Evolutionary conservation across 2,113 vertebrate genomes (phyloP).

Genomic region (Ceyx cyanopectus): DNA sequence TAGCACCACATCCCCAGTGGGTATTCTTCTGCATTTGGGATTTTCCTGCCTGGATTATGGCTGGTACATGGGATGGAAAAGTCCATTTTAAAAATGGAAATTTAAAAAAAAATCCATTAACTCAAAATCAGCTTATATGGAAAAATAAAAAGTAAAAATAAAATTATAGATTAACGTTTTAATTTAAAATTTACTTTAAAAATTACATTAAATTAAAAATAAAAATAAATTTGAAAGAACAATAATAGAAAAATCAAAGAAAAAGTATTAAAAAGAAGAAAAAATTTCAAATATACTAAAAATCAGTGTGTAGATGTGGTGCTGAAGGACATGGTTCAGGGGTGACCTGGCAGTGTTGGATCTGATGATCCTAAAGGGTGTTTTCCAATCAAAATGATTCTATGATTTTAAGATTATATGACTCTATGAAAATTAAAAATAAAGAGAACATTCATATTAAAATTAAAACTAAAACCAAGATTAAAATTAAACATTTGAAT

Average conservation of each 20-base stretch:
- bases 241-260: background rate
- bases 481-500: background rate
- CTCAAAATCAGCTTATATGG: background rate
- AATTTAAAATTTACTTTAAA: too few species aligned
- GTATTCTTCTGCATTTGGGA: background rate
- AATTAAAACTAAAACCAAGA: background rate
- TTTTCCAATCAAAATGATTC: background rate
- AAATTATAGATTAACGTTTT: background rate
- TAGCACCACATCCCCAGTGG: too few species aligned
- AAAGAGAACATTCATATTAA: background rate
- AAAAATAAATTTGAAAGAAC: background rate
- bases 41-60: background rate
- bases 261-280: background rate
- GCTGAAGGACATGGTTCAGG: background rate
- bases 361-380: rapidly evolving
- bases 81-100: background rate
- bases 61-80: background rate
- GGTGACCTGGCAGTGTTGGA: background rate
- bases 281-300: background rate
- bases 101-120: background rate
- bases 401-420: background rate
- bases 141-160: background rate
- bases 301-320: background rate
- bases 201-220: too few species aligned
- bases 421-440: background rate